Conservation (phyloP, 2,888 invertebrate species). For the Drosophila setosimentum region DNA sequence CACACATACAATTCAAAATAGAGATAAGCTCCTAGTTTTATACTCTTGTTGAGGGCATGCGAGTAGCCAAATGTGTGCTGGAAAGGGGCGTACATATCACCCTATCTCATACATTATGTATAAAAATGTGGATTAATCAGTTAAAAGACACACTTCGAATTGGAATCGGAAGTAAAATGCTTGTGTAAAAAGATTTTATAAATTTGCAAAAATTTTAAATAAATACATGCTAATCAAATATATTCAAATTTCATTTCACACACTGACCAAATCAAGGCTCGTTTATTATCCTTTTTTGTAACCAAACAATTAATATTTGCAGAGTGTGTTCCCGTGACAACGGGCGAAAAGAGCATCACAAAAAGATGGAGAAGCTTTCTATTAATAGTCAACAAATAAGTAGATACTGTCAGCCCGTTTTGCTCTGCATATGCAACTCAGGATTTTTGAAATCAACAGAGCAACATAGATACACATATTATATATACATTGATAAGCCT, state of each 20-base stretch:
- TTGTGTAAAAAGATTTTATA: not conserved
- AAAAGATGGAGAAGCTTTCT: not conserved
- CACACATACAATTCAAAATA: too few species aligned
- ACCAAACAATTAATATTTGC: not conserved
- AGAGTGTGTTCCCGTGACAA: not conserved
- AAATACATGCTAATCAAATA: not conserved
- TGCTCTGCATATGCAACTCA: not conserved
- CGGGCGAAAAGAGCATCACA: not conserved
- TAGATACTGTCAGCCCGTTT: not conserved
- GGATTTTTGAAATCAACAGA: not conserved
- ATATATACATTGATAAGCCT: not conserved
- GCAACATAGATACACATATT: not conserved
- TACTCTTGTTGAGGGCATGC: too few species aligned
- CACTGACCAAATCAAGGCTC: not conserved
- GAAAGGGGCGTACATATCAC: not conserved
- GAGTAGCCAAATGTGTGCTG: too few species aligned
- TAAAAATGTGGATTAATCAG: not conserved
- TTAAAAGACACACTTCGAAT: not conserved
- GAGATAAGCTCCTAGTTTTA: not conserved
- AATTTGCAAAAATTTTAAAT: not conserved
- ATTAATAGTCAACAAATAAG: not conserved
- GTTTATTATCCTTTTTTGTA: not conserved
- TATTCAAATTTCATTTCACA: not conserved
- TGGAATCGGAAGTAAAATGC: not conserved
- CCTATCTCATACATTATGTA: not conserved